Evolutionary conservation across 2,113 vertebrate genomes (phyloP).

Genomic region (Trogon surrucura): DNA sequence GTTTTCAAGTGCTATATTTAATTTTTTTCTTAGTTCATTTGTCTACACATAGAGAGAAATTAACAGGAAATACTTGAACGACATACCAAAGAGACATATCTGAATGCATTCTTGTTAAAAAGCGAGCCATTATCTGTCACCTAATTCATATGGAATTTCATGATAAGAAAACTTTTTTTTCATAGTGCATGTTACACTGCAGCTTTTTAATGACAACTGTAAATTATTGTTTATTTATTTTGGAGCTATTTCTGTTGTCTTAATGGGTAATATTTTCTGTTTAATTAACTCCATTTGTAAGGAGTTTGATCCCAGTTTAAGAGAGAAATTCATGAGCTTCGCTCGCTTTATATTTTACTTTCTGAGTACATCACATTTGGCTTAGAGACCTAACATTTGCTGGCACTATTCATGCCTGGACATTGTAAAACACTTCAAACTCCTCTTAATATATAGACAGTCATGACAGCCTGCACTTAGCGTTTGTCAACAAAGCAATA

Average conservation of each 20-base stretch:
- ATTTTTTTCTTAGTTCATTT: background rate
- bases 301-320: background rate
- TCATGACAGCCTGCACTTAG: background rate
- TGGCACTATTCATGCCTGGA: background rate
- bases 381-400: background rate
- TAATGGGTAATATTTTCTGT: background rate
- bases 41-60: background rate
- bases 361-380: background rate
- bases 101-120: background rate
- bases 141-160: background rate
- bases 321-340: background rate
- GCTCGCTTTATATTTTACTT: background rate
- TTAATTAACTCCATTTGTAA: background rate
- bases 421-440: background rate
- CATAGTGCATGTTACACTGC: background rate
- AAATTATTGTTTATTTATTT: background rate
- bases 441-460: background rate
- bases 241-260: background rate
- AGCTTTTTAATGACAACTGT: background rate
- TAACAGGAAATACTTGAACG: background rate
- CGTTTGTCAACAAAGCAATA: background rate
- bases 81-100: background rate
- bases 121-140: background rate
- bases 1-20: background rate
- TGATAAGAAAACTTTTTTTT: background rate